phyloP scores from a whole-genome alignment of 2,797 vertebrate genomes.

The Dallia pectoralis region DNA sequence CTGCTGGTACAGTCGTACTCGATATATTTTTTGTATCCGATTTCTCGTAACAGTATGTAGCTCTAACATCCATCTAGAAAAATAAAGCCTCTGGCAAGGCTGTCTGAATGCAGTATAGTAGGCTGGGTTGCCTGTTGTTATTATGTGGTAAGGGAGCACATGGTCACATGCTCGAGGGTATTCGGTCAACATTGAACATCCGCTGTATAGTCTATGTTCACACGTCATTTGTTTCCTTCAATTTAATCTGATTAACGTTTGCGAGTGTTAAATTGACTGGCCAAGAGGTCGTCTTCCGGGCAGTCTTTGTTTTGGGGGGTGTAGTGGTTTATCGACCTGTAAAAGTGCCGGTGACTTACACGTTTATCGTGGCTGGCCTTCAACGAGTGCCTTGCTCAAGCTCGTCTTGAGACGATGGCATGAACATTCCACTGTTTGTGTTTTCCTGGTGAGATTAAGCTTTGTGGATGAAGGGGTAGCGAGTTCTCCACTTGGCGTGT shows the following conservation, averaged over 20 bases:
- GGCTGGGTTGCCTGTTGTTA: slow-evolving; percentile 51
- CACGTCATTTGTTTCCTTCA: slow-evolving; percentile 66
- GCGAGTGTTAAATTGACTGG: slow-evolving; percentile 35
- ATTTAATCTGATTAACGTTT: slow-evolving; percentile 50
- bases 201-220: slow-evolving; percentile 57
- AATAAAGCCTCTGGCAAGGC: slow-evolving; percentile 86
- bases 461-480: neutral
- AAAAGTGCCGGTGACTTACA: slow-evolving; percentile 63
- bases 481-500: neutral
- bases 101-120: slow-evolving; percentile 64
- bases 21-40: slow-evolving; percentile 77
- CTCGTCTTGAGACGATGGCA: slow-evolving; percentile 48
- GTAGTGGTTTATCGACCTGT: slow-evolving; percentile 27
- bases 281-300: slow-evolving; percentile 48
- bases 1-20: slow-evolving; percentile 99
- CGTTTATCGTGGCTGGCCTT: slow-evolving; percentile 58
- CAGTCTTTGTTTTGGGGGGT: slow-evolving; percentile 68
- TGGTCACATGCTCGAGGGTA: slow-evolving; percentile 65
- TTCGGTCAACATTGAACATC: slow-evolving; percentile 47
- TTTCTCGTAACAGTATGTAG: slow-evolving; percentile 69
- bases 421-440: slow-evolving; percentile 47
- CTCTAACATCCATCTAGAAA: slow-evolving; percentile 66
- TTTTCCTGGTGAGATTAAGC: neutral
- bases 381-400: slow-evolving; percentile 1
- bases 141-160: slow-evolving; percentile 69